Base-by-base conservation (phyloP, 1,140 invertebrate species). In the Rhysida immarginata region DNA sequence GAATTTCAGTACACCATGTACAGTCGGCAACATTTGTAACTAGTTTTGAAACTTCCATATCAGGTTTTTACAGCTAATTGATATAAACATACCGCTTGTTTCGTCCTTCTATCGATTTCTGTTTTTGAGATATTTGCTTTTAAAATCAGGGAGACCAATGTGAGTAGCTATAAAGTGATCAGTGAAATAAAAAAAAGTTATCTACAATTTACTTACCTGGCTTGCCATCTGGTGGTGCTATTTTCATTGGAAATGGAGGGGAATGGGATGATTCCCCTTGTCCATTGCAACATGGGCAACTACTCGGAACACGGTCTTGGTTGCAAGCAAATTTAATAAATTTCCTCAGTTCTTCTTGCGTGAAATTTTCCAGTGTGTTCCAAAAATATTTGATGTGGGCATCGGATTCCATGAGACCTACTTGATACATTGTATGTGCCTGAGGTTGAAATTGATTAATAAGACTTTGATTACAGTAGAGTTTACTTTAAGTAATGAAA, bases 301-400 rank as follows among this genome's bases (percentile, higher is more conserved):
- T 66, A 61, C 66, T 64, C 13, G 69, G 69, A 16, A 71, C 68
- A 16, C 68, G 62, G 45, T 70, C 68, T 59, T 71, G 69, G 61
- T 69, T 71, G 57, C 69, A 69, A 2, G 71, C 66, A 63, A 73
- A 73, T 58, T 72, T 73, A 42, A 73, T 68, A 59, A 73, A 73
- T 25, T 64, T 60, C 46, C 62, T 58, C 26, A 73, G 61, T 55
- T 73, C 71, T 29, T 70, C 67, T 50, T 68, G 64, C 42, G 62
- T 65, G 8, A 73, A 61, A 24, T 60, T 59, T 55, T 72, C 69
- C 42, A 73, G 56, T 1, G 66, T 65, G 18, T 60, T 61, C 71
- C 71, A 73, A 65, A 73, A 73, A 56, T 62, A 69, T 56, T 69
- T 61, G 49, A 72, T 68, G 56, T 73, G 70, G 25, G 58, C 49